Evolutionary conservation across 1,140 invertebrate genomes (phyloP).

Genomic region (Homarus americanus): DNA sequence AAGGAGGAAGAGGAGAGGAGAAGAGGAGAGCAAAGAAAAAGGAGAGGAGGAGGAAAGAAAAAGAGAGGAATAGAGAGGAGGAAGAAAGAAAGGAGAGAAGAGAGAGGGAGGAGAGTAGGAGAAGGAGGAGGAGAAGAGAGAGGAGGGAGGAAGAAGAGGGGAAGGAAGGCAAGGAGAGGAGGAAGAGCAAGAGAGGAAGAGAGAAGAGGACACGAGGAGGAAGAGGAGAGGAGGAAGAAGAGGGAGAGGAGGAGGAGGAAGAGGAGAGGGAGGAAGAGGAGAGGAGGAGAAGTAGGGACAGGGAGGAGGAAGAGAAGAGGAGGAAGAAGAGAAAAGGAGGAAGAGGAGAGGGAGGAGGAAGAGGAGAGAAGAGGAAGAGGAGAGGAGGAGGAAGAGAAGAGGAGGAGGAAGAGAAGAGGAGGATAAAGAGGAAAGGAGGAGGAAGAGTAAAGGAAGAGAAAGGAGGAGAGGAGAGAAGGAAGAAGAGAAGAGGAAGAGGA

Average conservation of each 20-base stretch:
- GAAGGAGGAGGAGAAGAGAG: not conserved
- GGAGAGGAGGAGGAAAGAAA: not conserved
- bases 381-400: not conserved
- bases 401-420: too few species aligned
- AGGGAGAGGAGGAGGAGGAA: not conserved
- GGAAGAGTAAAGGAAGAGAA: too few species aligned
- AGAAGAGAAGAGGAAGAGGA: too few species aligned
- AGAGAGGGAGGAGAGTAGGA: too few species aligned
- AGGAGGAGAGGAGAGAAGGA: not conserved
- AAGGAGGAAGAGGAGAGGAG: not conserved
- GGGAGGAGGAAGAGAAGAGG: too few species aligned
- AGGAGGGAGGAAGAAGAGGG: not conserved
- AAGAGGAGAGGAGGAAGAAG: not conserved
- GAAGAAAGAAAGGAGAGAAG: not conserved
- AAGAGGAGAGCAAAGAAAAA: not conserved
- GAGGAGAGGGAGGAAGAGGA: not conserved
- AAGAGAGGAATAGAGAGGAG: not conserved
- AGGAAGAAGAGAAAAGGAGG: too few species aligned
- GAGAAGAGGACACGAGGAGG: not conserved
- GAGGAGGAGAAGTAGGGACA: too few species aligned
- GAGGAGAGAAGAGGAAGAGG: not conserved
- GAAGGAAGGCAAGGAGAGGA: not conserved
- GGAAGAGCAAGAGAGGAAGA: too few species aligned
- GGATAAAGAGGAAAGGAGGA: too few species aligned
- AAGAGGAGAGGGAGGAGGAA: not conserved